Evolutionary conservation across 2,888 invertebrate genomes (phyloP), one percentile per base, ranked within the genome.

Genomic region (Escarpia spicata): DNA sequence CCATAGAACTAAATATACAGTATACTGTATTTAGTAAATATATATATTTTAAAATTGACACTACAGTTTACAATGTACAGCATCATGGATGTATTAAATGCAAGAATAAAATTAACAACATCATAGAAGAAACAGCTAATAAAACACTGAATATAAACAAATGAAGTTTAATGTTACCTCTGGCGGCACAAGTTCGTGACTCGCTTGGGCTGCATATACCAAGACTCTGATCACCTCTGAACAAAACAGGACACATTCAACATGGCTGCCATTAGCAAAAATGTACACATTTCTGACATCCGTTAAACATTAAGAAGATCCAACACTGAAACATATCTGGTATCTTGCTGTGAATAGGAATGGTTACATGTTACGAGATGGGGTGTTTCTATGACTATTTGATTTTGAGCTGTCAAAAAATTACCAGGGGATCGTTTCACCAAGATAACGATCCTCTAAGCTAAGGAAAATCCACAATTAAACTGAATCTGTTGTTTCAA

Each of bases 181-280:
- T 58, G 99, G 99, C 9, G 99, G 99, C 0, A 99, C 98, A 52
- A 99, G 96, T 95, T 99, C 98, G 97, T 99, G 99, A 90, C 99
- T 98, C 31, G 99, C 98, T 97, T 99, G 99, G 0, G 99, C 99
- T 43, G 98, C 98, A 97, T 98, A 99, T 95, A 99, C 98, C 93
- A 99, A 97, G 92, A 99, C 97, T 95, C 98, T 98, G 0, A 99
- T 99, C 0, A 99, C 99, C 97, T 99, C 99, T 97, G 96, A 60
- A 96, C 96, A 31, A 58, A 52, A 0, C 37, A 92, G n/a, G 12
- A 91, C 26, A 45, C 26, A 92, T 43, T 90, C 90, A 92, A 91
- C 31, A n/a, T 91, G 44, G 43, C 37, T 91, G 31, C 26, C 10
- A 3, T 31, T 26, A n/a, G 43, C n/a, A 91, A 26, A 91, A 91